Evolutionary conservation across 2,113 vertebrate species (phyloP), one percentile per base, ranked within the genome.

Genomic region (Boulengeromyrus knoepffleri): DNA sequence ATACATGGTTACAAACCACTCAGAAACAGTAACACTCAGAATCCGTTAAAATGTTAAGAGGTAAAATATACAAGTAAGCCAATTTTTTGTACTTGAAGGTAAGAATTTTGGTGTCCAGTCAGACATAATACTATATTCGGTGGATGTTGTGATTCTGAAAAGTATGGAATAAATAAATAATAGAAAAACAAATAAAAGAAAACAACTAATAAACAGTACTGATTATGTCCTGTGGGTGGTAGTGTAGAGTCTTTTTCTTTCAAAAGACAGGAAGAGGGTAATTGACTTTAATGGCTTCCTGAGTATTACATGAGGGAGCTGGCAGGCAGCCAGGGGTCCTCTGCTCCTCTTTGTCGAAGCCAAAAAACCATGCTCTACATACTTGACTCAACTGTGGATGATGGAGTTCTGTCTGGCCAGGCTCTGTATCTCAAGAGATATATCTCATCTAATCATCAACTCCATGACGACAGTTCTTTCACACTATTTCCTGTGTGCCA

Each of bases 221-320:
- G 9, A 47, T 83, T 31, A 70, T 70, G n/a, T 87, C 85, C 53
- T 62, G 87, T 66, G 24, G 39, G 87, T 88, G 24, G 87, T 42
- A 62, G 87, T 88, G 87, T 66, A 66, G 24, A 58, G 52, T 62
- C 8, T 62, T 42, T 24, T 53, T 39, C 52, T 42, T 24, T 36
- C 36, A 62, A 24, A n/a, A n/a, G 53, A 66, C 87, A 66, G 87
- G 87, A 88, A 88, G 87, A 36, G 56, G 39, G 56, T 88, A 9
- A 66, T 88, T 88, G 87, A 88, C 52, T 42, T 88, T 39, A 66
- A 88, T 88, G 53, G 24, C 87, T 88, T 88, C 87, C 87, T 66
- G 52, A 88, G 87, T 88, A 53, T 56, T 42, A 36, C 49, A 45
- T 39, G 86, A 87, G 36, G 52, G 87, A 46, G 87, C 56, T 53